phyloP scores from a whole-genome alignment of 2,797 vertebrate species.

The Xenopus petersii region DNA sequence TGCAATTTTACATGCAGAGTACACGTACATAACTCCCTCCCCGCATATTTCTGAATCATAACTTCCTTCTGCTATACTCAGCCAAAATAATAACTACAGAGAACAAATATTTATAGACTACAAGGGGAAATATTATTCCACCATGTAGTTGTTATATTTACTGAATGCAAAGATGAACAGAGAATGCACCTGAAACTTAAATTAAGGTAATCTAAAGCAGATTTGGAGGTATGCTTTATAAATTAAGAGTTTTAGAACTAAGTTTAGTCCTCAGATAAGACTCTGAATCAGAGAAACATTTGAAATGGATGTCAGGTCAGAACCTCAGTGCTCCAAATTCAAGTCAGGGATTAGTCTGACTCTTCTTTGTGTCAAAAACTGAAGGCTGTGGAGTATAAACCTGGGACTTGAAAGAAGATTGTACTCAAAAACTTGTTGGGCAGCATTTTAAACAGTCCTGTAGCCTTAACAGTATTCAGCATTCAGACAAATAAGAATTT shows the following conservation, averaged over 20 bases:
- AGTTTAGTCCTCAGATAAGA: slow-evolving; percentile 7
- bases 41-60: no score
- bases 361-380: slow-evolving; percentile 41
- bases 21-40: no score
- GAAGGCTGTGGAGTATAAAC: slow-evolving; percentile 39
- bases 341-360: slow-evolving; percentile 44
- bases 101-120: no score
- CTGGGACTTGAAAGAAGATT: slow-evolving; percentile 46
- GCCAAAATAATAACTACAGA: no score
- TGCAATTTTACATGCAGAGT: no score
- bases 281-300: slow-evolving; percentile 35
- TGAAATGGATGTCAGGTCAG: slow-evolving; percentile 47
- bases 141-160: no score
- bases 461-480: slow-evolving; percentile 43
- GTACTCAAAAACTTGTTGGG: slow-evolving; percentile 42
- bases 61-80: no score
- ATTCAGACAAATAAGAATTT: slow-evolving; percentile 49
- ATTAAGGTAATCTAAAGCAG: neutral
- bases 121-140: no score
- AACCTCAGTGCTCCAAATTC: slow-evolving; percentile 43
- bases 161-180: no score
- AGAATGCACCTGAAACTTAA: no score
- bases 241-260: slow-evolving; percentile 16
- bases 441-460: slow-evolving; percentile 46
- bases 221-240: slow-evolving; percentile 8